Evolutionary conservation across 2,888 invertebrate species (phyloP).

Genomic region (Drosophila prolongata): DNA sequence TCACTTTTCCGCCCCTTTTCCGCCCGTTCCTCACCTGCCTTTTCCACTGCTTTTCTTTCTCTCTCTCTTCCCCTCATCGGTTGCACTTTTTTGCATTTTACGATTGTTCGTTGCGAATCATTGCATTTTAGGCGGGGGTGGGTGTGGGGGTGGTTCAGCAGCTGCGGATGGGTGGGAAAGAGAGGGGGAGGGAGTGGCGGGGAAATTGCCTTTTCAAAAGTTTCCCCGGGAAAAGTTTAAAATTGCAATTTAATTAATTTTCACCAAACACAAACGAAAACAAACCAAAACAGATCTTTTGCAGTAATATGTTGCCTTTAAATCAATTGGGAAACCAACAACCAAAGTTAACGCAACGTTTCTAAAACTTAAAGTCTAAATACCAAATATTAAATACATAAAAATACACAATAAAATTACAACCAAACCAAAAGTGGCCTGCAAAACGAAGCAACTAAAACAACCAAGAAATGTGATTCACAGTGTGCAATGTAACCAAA

Average conservation of each 20-base stretch:
- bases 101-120: slow-evolving; percentile 61
- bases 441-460: slow-evolving; percentile 59
- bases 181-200: slow-evolving; percentile 8
- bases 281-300: slow-evolving; percentile 39
- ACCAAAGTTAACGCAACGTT: slow-evolving; percentile 76
- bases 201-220: slow-evolving; percentile 45
- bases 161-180: slow-evolving; percentile 17
- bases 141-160: not conserved
- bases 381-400: slow-evolving; percentile 26
- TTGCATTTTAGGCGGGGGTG: slow-evolving; percentile 42
- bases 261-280: slow-evolving; percentile 4
- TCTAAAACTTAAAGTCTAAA: slow-evolving; percentile 58
- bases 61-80: not conserved
- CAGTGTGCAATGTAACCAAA: slow-evolving; percentile 71
- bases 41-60: not conserved
- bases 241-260: slow-evolving; percentile 51
- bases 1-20: slow-evolving; percentile 18
- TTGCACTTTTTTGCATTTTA: slow-evolving; percentile 48
- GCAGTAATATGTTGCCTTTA: slow-evolving; percentile 72
- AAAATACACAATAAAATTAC: slow-evolving; percentile 19
- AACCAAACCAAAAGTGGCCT: slow-evolving; percentile 73
- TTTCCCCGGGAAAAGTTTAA: slow-evolving; percentile 23
- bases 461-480: slow-evolving; percentile 70
- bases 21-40: not conserved
- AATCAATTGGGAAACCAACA: slow-evolving; percentile 48